Conservation (phyloP, 2,888 invertebrate species). For the Tryphoninae sp. region DNA sequence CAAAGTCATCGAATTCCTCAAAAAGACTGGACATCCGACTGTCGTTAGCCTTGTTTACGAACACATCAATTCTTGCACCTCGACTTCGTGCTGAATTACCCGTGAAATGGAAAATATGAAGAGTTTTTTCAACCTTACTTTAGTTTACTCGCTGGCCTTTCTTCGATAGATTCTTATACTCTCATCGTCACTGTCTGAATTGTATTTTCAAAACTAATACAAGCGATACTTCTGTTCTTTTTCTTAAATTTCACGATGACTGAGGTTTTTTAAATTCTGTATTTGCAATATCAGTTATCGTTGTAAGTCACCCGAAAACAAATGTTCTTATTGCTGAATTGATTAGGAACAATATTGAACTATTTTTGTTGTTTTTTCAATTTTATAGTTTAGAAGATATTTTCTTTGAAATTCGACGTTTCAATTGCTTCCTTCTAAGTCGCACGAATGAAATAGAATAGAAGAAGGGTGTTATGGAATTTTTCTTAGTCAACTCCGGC, state of each 20-base stretch:
- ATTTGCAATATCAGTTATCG: too few species aligned
- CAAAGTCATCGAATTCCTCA: conserved; percentile 41
- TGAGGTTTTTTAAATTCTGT: too few species aligned
- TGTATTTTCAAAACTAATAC: neutral
- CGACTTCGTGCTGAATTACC: neutral
- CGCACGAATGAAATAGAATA: too few species aligned
- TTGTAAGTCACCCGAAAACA: too few species aligned
- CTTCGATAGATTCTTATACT: too few species aligned
- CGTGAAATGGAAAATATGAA: neutral
- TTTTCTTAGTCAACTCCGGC: too few species aligned
- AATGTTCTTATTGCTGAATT: too few species aligned
- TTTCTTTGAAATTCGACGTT: neutral
- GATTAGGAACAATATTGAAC: neutral
- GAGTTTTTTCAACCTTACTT: neutral
- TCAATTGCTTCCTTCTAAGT: too few species aligned
- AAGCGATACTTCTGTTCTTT: neutral
- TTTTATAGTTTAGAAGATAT: neutral
- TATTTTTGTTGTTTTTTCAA: neutral
- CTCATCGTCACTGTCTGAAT: neutral
- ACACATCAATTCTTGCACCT: conserved; percentile 18
- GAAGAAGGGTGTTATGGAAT: too few species aligned
- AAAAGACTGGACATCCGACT: conserved; percentile 32
- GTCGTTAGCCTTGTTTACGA: conserved; percentile 43
- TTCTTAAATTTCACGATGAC: neutral
- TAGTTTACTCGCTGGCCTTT: too few species aligned